Percentiles rank a stretch among this genome's conserved stretches.
Evolutionary conservation across 2,888 invertebrate species (phyloP).

Genomic region (Disparrhopalites patrizii): DNA sequence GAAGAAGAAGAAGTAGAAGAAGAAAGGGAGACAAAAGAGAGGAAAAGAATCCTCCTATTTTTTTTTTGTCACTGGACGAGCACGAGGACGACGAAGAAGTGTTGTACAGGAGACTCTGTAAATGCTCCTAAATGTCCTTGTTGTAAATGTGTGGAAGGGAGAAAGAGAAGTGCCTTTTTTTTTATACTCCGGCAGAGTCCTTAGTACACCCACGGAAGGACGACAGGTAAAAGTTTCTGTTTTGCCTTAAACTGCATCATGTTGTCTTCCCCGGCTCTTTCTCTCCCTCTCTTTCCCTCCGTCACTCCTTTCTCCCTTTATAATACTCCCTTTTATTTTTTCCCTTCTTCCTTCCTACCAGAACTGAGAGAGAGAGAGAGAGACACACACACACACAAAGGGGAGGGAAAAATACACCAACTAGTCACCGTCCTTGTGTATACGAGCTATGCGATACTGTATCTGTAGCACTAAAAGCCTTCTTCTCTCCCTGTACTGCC

Average conservation of each 20-base stretch:
- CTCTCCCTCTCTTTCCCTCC: too few species aligned
- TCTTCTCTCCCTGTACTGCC: too few species aligned
- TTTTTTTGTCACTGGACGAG: not conserved
- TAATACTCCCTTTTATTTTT: too few species aligned
- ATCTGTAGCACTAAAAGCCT: too few species aligned
- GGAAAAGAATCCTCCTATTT: not conserved
- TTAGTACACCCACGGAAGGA: not conserved
- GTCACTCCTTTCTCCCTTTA: too few species aligned
- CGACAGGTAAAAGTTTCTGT: conserved; percentile 17
- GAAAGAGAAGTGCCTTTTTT: conserved; percentile 4
- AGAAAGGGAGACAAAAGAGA: not conserved
- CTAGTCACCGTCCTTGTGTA: conserved; percentile 29
- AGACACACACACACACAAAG: too few species aligned
- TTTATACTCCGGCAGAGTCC: conserved; percentile 4
- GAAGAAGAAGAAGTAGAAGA: not conserved
- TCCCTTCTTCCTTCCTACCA: too few species aligned
- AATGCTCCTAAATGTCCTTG: not conserved
- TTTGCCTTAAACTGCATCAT: conserved; percentile 14
- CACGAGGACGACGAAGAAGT: not conserved
- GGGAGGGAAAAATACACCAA: conserved; percentile 37
- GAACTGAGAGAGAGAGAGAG: too few species aligned
- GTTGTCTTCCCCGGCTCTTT: conserved; percentile 34
- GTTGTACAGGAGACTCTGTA: too few species aligned
- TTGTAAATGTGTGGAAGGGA: not conserved
- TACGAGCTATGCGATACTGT: conserved; percentile 17